phyloP scores from a whole-genome alignment of 2,888 invertebrate genomes.

The Poecilus cupreus region DNA sequence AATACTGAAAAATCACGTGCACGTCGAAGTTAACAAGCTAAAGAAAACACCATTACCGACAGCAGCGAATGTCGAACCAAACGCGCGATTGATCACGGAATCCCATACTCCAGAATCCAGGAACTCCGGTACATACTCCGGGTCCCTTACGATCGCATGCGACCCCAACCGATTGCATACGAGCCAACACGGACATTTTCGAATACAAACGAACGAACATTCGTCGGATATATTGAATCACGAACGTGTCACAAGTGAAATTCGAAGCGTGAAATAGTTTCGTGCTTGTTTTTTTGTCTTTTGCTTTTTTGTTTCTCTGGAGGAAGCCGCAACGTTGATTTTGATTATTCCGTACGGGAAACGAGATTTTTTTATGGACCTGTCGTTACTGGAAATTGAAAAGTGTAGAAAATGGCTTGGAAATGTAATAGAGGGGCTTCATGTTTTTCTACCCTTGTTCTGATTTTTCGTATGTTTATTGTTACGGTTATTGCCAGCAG shows the following conservation, averaged over 20 bases:
- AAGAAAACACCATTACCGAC: background rate
- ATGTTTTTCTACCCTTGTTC: conserved; percentile 8
- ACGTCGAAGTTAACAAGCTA: conserved; percentile 24
- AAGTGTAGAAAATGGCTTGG: conserved; percentile 31
- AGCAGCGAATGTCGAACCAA: background rate
- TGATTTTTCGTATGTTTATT: background rate
- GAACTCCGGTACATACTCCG: background rate
- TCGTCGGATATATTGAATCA: conserved; percentile 26
- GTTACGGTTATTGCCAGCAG: background rate
- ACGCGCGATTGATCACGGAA: background rate
- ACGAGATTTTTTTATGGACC: conserved; percentile 31
- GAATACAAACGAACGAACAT: conserved; percentile 9
- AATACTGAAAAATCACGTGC: conserved; percentile 33
- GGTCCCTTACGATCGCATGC: background rate
- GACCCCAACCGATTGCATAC: conserved; percentile 9
- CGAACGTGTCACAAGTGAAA: conserved; percentile 43
- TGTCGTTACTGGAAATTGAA: conserved; percentile 37
- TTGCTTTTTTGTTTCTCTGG: conserved; percentile 28
- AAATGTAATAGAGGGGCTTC: conserved; percentile 14
- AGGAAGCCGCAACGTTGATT: conserved; percentile 36
- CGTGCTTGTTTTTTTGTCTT: conserved; percentile 23
- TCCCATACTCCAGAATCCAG: background rate
- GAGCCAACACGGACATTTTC: conserved; percentile 19
- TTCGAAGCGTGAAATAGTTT: conserved; percentile 48
- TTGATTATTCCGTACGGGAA: conserved; percentile 37